Evolutionary conservation across 2,113 vertebrate species (phyloP).

Genomic region (Saccopteryx bilineata): DNA sequence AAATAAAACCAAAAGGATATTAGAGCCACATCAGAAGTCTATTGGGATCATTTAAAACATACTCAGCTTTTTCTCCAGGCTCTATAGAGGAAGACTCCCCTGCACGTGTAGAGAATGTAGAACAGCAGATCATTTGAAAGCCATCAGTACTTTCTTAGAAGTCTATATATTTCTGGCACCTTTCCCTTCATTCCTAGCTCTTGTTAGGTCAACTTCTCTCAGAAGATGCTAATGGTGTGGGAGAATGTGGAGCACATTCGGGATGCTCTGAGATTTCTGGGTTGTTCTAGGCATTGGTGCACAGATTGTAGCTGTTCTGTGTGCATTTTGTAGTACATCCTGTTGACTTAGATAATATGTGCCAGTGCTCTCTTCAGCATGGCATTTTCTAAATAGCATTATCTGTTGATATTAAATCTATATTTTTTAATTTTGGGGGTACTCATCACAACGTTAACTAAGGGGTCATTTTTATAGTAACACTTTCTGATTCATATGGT

Average conservation of each 20-base stretch:
- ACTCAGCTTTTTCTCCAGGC: constrained; percentile 23
- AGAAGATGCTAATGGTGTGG: neutral
- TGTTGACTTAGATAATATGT: neutral
- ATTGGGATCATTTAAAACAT: constrained; percentile 44
- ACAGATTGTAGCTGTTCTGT: neutral
- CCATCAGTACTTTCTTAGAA: constrained; percentile 47
- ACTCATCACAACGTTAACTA: neutral
- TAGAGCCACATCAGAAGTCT: constrained; percentile 32
- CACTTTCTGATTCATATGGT: neutral
- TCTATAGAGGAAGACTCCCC: constrained; percentile 1
- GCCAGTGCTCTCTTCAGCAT: neutral
- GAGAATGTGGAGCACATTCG: no score
- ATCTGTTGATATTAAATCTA: constrained; percentile 12
- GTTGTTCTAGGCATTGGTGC: neutral
- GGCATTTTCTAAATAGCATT: constrained; percentile 25
- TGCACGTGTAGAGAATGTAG: neutral
- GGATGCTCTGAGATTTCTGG: neutral
- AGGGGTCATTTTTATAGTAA: constrained; percentile 46
- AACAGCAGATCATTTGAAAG: constrained; percentile 37
- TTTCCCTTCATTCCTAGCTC: constrained; percentile 39
- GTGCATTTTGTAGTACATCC: constrained; percentile 44
- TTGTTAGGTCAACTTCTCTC: constrained; percentile 34
- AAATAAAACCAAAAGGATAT: constrained; percentile 56
- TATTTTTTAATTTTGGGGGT: neutral
- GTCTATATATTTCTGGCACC: constrained; percentile 25